Percentiles rank a stretch among this genome's conserved stretches.
phyloP scores from a whole-genome alignment of 1,140 invertebrate species.

The Hycleus cichorii region DNA sequence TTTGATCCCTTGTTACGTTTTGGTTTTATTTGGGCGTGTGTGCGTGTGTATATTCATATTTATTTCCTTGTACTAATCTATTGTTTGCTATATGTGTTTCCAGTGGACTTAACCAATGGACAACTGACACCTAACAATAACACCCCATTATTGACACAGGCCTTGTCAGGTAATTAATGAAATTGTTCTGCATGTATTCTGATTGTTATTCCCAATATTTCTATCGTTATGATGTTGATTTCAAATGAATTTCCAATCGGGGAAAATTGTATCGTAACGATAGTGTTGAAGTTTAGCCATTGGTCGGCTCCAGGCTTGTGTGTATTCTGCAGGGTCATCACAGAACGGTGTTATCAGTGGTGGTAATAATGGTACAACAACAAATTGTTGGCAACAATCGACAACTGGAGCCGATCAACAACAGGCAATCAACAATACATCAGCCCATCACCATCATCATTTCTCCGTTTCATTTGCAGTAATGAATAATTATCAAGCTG shows the following conservation, averaged over 20 bases:
- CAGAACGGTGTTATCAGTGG: too few relatives aligned
- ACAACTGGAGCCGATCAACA: conserved; percentile 29
- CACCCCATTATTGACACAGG: conserved; percentile 86
- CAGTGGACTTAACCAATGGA: conserved; percentile 91
- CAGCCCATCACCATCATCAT: conserved; percentile 29
- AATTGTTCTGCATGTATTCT: conserved; percentile 20
- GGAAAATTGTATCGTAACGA: too few relatives aligned
- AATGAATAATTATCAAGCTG: conserved; percentile 91
- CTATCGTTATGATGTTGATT: too few relatives aligned
- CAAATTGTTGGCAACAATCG: conserved; percentile 26
- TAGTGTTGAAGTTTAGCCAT: conserved; percentile 10
- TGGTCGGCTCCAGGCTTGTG: conserved; percentile 34
- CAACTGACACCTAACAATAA: conserved; percentile 91
- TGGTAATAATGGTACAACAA: conserved; percentile 19
- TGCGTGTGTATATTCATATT: background rate
- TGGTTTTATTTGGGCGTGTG: too few relatives aligned
- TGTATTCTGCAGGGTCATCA: conserved; percentile 30
- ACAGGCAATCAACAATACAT: background rate
- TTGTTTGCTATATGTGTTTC: conserved; percentile 54
- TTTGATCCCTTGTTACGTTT: too few relatives aligned
- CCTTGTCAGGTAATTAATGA: conserved; percentile 74
- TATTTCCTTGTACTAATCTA: conserved; percentile 26
- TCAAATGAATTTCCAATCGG: too few relatives aligned
- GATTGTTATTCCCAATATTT: too few relatives aligned
- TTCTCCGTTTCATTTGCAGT: conserved; percentile 55